Base-by-base conservation (phyloP, 2,888 invertebrate genomes). In the Meteorus cinctellus region DNA sequence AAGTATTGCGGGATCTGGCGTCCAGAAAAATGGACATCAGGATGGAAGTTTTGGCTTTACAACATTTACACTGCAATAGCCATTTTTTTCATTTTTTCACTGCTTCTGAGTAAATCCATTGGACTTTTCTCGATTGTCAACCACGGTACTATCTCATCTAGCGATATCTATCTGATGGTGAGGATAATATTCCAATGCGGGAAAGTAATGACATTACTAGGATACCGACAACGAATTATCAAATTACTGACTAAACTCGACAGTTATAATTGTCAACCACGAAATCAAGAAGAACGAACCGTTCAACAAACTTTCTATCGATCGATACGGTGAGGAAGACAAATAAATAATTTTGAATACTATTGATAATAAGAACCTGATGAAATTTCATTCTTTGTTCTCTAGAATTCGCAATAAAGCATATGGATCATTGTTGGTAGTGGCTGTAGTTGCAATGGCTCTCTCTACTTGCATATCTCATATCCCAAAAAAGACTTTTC, bases 401-500 rank as follows among this genome's bases (percentile, higher is more conserved):
- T n/a, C 4, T n/a, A 66, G 66, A 24, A 24, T 41, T 66, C 66
- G 41, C 5, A 65, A 29, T 34, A 65, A n/a, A 31, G 16, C n/a
- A 19, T 65, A 34, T 19, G 34, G 31, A 36, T n/a, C 16, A 36
- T 77, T 78, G 19, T 74, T 73, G 8, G 14, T 75, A 14, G 45
- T 72, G 45, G 51, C 74, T 72, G 77, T 72, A 10, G 14, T 73
- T 59, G 75, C 29, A 31, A 45, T 19, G 12, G 19, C n/a, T 8
- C 1, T 10, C 24, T 36, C 51, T 55, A 5, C 48, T 41, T 41
- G 63, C 29, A 34, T 63, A 29, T 41, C 10, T 19, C 66, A 78
- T 29, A 73, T 78, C 8, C 75, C 79, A 5, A 41, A 71, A 10
- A 68, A 76, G 60, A 77, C 63, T n/a, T 51, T 79, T 12, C 77